phyloP scores from a whole-genome alignment of 2,113 vertebrate species.

The Stigmatopora argus region DNA sequence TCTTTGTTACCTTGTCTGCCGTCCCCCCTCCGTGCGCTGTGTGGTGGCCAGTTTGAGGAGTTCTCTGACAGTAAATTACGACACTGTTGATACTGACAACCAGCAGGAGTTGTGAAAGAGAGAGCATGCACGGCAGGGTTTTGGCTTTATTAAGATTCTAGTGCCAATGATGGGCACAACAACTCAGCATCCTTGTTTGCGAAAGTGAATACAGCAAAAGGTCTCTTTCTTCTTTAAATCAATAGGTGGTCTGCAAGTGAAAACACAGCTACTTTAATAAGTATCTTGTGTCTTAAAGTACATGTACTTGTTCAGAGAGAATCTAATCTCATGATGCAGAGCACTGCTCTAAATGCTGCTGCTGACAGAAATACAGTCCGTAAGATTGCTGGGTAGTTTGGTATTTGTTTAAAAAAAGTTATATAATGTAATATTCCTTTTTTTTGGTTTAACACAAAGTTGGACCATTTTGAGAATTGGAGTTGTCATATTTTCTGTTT shows the following conservation, averaged over 20 bases:
- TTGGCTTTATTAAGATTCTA: conserved; percentile 67
- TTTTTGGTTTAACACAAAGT: too few relatives aligned
- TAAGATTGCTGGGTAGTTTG: too few relatives aligned
- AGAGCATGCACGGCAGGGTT: conserved; percentile 62
- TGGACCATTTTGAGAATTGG: too few relatives aligned
- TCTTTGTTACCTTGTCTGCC: conserved; percentile 43
- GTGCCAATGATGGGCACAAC: conserved; percentile 49
- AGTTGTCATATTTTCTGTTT: background rate
- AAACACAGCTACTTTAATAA: conserved; percentile 58
- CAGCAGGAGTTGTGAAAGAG: conserved; percentile 66
- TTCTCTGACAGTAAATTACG: conserved; percentile 72
- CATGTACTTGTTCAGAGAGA: conserved; percentile 5
- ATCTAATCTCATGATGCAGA: background rate
- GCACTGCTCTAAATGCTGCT: background rate
- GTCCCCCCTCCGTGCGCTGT: conserved; percentile 45
- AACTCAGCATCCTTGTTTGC: conserved; percentile 52
- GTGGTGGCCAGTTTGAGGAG: conserved; percentile 64
- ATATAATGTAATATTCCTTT: too few relatives aligned
- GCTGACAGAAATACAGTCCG: background rate
- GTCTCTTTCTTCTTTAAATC: conserved; percentile 42
- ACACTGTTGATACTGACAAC: conserved; percentile 61
- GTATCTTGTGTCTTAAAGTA: conserved; percentile 44
- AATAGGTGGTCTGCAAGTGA: conserved; percentile 46
- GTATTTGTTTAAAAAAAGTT: too few relatives aligned
- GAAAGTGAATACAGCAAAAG: conserved; percentile 38